Evolutionary conservation across 2,113 vertebrate species (phyloP).

Genomic region (Carlito syrichta): DNA sequence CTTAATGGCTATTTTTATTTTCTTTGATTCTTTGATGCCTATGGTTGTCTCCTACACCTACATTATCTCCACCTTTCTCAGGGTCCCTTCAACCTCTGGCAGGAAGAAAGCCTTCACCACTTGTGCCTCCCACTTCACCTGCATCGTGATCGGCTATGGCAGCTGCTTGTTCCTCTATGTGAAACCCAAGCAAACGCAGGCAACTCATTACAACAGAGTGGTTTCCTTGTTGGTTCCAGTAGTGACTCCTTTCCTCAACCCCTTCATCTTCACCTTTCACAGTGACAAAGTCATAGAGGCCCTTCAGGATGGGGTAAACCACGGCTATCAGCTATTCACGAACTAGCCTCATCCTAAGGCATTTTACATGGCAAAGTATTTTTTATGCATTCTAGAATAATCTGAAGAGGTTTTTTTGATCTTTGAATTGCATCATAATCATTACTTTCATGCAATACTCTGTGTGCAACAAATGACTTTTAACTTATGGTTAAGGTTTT

Average conservation of each 20-base stretch:
- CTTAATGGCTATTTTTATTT: neutral
- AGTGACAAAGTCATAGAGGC: constrained; percentile 29
- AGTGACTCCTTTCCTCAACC: constrained; percentile 41
- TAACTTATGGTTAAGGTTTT: neutral
- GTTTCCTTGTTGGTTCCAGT: constrained; percentile 18
- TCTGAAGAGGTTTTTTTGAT: neutral
- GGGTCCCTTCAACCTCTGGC: neutral
- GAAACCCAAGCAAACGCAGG: neutral
- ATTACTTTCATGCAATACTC: neutral
- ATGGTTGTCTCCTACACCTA: constrained; percentile 29
- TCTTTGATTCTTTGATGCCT: constrained; percentile 20
- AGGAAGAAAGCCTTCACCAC: constrained; percentile 44
- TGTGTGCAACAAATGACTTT: neutral
- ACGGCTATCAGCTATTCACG: neutral
- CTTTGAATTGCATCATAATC: neutral
- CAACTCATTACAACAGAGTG: neutral
- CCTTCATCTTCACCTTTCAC: constrained; percentile 28
- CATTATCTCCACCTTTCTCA: constrained; percentile 35
- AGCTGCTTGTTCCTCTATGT: constrained; percentile 45
- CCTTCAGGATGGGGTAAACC: neutral
- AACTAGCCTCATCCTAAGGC: neutral
- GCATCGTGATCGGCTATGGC: neutral
- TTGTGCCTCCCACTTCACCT: neutral
- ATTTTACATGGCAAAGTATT: neutral
- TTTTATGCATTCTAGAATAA: neutral